Base-by-base conservation (phyloP, 2,113 vertebrate species). In the Heterotis niloticus region DNA sequence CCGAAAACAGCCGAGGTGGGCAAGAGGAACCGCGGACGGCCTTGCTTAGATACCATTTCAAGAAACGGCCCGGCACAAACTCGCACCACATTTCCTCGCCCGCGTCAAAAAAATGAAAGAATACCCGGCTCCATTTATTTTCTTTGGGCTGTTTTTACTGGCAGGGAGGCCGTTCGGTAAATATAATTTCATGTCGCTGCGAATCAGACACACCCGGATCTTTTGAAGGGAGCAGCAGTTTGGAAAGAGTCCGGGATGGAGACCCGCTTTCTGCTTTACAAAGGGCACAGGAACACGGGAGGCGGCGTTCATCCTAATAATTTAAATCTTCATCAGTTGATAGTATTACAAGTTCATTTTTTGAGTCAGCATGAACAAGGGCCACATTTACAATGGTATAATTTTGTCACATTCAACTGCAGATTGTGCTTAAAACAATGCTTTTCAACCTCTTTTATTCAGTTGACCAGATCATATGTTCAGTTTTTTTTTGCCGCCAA, bases 51-150 rank as follows among this genome's bases (percentile, higher is more conserved):
- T 88, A 89, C 91, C 91, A 92, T 92, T 93, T 60, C 91, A 92
- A 87, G 86, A 90, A 90, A 87, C 89, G 86, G 88, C 85, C 84
- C 91, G 90, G 89, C 90, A 89, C 89, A 89, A 90, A 88, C 34
- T 86, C 84, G 85, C 85, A 90, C 84, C 90, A 89, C 90, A 90
- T 91, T 90, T 89, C 89, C 90, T 91, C 91, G 90, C 89, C 88
- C 88, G 87, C 86, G 89, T 92, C 90, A 91, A 92, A 93, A 92
- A 91, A 90, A 90, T n/a, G 92, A 92, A 92, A 89, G 90, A 89
- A 89, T 88, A 88, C 89, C 89, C 87, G 88, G 89, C 89, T 91
- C 87, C 90, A 91, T 92, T 92, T 93, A 91, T 93, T 92, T 91
- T 90, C 88, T 90, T 85, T 90, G 34, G 85, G 88, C 90, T 92